Evolutionary conservation across 1,140 invertebrate genomes (phyloP).

Genomic region (Hyles vespertilio): DNA sequence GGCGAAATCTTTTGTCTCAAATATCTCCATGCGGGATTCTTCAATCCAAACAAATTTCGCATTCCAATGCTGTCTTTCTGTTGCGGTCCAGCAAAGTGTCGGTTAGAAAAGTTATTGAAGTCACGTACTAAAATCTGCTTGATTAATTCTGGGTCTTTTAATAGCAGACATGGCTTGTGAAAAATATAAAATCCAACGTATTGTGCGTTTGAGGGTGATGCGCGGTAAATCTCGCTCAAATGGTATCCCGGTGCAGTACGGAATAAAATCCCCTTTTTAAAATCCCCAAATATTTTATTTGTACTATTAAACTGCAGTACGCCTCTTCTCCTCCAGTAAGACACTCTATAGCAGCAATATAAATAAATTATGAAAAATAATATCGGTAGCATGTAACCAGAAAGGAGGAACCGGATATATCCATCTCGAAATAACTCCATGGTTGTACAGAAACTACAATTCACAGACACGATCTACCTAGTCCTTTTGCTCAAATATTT

Average conservation of each 20-base stretch:
- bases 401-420: no score
- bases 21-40: constrained; percentile 24
- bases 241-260: constrained; percentile 23
- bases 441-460: no score
- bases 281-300: constrained; percentile 21
- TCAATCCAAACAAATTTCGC: constrained; percentile 22
- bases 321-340: constrained; percentile 20
- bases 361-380: constrained; percentile 7
- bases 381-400: background rate
- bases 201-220: constrained; percentile 9
- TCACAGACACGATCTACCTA: no score
- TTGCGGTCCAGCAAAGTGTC: constrained; percentile 22
- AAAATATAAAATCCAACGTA: constrained; percentile 26
- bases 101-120: constrained; percentile 41
- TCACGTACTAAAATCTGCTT: constrained; percentile 42
- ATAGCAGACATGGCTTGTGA: constrained; percentile 41
- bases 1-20: constrained; percentile 21
- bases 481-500: no score
- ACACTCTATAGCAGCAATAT: constrained; percentile 14
- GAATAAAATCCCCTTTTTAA: constrained; percentile 24
- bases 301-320: constrained; percentile 10
- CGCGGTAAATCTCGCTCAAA: constrained; percentile 14
- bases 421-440: no score
- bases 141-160: constrained; percentile 46
- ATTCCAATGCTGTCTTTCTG: constrained; percentile 27